Evolutionary conservation across 2,888 invertebrate genomes (phyloP).

Genomic region (Torymus tubicola): DNA sequence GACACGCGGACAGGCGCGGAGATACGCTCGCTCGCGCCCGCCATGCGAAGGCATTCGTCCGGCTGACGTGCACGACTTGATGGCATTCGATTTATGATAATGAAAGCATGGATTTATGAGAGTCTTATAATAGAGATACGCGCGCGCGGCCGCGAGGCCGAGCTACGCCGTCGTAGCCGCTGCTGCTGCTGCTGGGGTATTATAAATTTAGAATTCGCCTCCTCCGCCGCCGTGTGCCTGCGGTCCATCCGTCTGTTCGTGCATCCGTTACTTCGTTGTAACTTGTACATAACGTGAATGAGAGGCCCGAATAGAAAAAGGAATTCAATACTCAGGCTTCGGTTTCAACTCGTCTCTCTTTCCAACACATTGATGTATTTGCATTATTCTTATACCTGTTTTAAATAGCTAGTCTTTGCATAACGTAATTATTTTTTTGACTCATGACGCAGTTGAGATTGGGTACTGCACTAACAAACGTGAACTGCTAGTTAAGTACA

Average conservation of each 20-base stretch:
- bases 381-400: no score
- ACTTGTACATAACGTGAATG: conserved; percentile 1
- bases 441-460: no score
- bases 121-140: conserved; percentile 70
- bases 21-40: background rate
- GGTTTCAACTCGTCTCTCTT: no score
- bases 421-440: no score
- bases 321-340: no score
- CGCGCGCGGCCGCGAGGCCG: conserved; percentile 46
- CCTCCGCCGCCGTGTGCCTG: conserved; percentile 60
- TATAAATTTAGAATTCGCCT: conserved; percentile 69
- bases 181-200: conserved; percentile 47
- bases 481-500: no score
- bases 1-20: background rate
- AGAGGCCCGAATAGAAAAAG: background rate
- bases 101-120: conserved; percentile 69
- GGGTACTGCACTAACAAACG: no score
- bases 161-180: background rate
- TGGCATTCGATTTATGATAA: conserved; percentile 72
- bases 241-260: conserved; percentile 64
- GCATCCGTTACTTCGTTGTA: conserved; percentile 43
- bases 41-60: conserved; percentile 62
- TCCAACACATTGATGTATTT: no score
- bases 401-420: no score
- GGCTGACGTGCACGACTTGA: conserved; percentile 63